Percentiles rank a stretch among this genome's conserved stretches.
Conservation (phyloP, 2,113 vertebrate species). For the Zosterops hypoxanthus region DNA sequence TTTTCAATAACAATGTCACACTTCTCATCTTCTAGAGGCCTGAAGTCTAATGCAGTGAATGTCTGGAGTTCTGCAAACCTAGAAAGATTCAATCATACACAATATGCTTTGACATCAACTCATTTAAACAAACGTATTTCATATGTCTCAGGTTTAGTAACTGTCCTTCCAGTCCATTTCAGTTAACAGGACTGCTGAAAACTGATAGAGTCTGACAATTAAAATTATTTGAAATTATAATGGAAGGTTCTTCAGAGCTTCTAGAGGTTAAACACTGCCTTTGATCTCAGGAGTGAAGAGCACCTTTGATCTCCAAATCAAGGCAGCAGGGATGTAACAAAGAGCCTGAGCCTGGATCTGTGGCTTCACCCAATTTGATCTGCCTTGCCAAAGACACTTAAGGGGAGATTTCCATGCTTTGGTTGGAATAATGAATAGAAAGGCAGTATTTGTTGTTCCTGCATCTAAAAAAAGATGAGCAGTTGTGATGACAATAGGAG, state of each 20-base stretch:
- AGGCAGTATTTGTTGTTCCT: neutral
- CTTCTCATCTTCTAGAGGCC: slow-evolving; percentile 78
- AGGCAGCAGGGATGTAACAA: neutral
- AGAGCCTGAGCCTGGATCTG: neutral
- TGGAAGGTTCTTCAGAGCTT: slow-evolving; percentile 42
- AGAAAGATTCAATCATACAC: slow-evolving; percentile 18
- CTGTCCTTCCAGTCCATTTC: neutral
- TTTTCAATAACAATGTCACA: slow-evolving; percentile 91
- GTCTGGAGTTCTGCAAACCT: slow-evolving; percentile 96
- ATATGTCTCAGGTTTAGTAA: neutral
- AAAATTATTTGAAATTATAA: slow-evolving; percentile 44
- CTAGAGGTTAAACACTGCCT: slow-evolving; percentile 64
- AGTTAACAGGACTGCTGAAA: slow-evolving; percentile 10
- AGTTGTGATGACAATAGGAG: neutral
- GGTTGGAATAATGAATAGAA: neutral
- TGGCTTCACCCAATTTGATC: neutral
- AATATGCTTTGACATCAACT: slow-evolving; percentile 14
- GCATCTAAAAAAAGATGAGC: neutral
- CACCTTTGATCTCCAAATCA: slow-evolving; percentile 70
- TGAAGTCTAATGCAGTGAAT: slow-evolving; percentile 84
- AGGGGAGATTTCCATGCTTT: neutral
- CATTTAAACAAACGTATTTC: neutral
- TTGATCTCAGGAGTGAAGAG: slow-evolving; percentile 51
- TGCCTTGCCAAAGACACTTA: slow-evolving; percentile 23
- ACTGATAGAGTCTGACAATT: slow-evolving; percentile 37